Evolutionary conservation across 2,888 invertebrate species (phyloP), one percentile per base, ranked within the genome.

Genomic region (Yponomeuta sedellus): DNA sequence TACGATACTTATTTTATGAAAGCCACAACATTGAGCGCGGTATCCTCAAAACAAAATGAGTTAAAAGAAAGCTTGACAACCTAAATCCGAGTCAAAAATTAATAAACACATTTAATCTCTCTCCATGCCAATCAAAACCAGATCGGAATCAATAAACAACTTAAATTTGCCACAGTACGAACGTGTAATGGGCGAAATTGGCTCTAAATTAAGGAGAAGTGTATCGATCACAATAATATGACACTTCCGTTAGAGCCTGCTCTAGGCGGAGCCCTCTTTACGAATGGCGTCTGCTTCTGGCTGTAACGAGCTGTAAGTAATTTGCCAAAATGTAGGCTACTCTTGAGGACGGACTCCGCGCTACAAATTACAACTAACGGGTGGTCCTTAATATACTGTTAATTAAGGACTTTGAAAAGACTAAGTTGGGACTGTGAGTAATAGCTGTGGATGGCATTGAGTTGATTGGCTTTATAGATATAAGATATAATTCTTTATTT

Each of bases 211-310:
- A 52, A 52, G 12, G 44, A 12, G 44, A 16, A 52, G 44, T 52
- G 61, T 40, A 59, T 66, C 59, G 10, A 59, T 59, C 59, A 59
- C 25, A 59, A 12, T 59, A 59, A 59, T 22, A 59, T 59, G 59
- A 59, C 59, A 59, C 59, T 22, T 59, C 59, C 59, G 59, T 59
- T 59, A 59, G 20, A 8, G 22, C 11, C 22, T 4, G 59, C 20
- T 20, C 16, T 12, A 16, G 44, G 44, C 44, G 44, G 44, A 34
- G 34, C 34, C 34, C 8, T 34, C 34, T 3, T 34, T 34, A 34
- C 34, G 1, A 34, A 8, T 34, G 34, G 34, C 34, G 5, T 34
- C 44, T 12, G 44, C 44, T 52, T 12, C 44, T 52, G 44, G 44
- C 44, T 52, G 5, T 52, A 16, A 52, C 44, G 44, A 52, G 44